Conservation (phyloP, 2,888 invertebrate species). For the Lampropteryx suffumata region DNA sequence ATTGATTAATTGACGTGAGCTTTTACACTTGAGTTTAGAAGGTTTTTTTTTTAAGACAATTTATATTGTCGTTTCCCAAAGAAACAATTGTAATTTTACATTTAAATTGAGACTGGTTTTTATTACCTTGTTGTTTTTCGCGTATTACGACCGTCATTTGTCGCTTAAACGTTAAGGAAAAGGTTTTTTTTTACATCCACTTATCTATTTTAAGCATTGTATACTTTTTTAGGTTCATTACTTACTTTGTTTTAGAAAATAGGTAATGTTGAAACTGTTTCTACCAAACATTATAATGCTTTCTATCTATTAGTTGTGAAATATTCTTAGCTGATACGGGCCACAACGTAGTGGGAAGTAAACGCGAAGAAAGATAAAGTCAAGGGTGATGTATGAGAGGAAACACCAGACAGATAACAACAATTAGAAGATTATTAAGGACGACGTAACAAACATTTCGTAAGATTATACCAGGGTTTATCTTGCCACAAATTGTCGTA, state of each 20-base stretch:
- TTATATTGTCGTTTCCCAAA: slow-evolving; percentile 16
- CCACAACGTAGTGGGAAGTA: not conserved
- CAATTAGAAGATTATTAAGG: slow-evolving; percentile 27
- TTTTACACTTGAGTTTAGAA: slow-evolving; percentile 11
- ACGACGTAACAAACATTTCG: slow-evolving; percentile 15
- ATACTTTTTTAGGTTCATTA: no score
- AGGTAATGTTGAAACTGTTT: no score
- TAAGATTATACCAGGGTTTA: slow-evolving; percentile 2
- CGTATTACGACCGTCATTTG: not conserved
- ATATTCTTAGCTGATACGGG: not conserved
- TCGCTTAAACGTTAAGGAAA: no score
- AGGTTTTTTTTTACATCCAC: not conserved
- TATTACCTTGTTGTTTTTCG: slow-evolving; percentile 10
- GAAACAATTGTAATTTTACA: slow-evolving; percentile 16
- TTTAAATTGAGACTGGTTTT: slow-evolving; percentile 17
- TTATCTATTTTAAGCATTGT: no score
- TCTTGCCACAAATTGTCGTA: not conserved
- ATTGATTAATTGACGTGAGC: slow-evolving; percentile 24
- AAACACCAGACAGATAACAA: slow-evolving; percentile 23
- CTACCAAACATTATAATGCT: no score
- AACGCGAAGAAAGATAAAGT: slow-evolving; percentile 18
- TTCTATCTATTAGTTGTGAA: no score
- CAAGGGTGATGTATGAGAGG: slow-evolving; percentile 24
- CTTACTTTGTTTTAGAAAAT: no score
- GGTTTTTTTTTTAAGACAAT: slow-evolving; percentile 14